Evolutionary conservation across 2,888 invertebrate genomes (phyloP).

Genomic region (Rhingia rostrata): DNA sequence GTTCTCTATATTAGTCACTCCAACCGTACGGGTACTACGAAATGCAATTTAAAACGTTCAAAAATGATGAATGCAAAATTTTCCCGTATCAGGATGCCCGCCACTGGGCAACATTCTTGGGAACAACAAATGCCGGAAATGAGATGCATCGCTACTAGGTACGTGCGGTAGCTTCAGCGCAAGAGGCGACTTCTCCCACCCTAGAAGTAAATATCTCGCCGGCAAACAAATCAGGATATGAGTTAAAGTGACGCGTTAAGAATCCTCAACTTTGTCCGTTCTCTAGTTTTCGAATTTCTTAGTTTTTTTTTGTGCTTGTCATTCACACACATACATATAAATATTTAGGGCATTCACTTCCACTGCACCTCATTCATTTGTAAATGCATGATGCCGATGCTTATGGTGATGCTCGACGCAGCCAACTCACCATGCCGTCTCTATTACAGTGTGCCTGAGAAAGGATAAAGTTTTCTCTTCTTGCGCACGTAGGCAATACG

Average conservation of each 20-base stretch:
- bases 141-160: conserved; percentile 57
- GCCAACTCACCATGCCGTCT: conserved; percentile 57
- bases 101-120: conserved; percentile 45
- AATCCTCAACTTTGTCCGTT: conserved; percentile 56
- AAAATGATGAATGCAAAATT: conserved; percentile 68
- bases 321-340: not conserved
- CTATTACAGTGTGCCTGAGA: conserved; percentile 66
- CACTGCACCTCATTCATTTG: conserved; percentile 65
- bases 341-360: conserved; percentile 40
- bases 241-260: conserved; percentile 71
- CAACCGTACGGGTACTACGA: not conserved
- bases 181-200: conserved; percentile 20
- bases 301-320: conserved; percentile 25
- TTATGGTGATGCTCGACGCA: conserved; percentile 14
- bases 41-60: conserved; percentile 59
- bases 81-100: conserved; percentile 47
- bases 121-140: conserved; percentile 67
- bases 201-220: conserved; percentile 44
- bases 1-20: conserved; percentile 1
- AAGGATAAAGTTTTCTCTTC: conserved; percentile 70
- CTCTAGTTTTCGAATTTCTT: conserved; percentile 38
- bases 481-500: conserved; percentile 74
- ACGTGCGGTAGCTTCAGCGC: conserved; percentile 31
- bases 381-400: conserved; percentile 65
- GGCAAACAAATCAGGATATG: conserved; percentile 73